Conservation (phyloP, 30 jellyfish, hydroid and myxozoan species). For the Hydractinia echinata region DNA sequence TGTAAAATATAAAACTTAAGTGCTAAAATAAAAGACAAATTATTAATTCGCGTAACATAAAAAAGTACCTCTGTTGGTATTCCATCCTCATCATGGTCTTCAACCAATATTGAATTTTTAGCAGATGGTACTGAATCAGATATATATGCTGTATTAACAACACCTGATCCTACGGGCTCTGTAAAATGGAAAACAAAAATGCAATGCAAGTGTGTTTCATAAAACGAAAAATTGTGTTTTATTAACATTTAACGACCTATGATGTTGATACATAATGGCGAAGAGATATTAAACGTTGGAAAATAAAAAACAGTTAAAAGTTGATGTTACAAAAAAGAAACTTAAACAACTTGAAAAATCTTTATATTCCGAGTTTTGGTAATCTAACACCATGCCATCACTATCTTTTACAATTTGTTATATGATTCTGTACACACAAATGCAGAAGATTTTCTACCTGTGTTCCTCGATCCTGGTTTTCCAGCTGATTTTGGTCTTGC, state of each 20-base stretch:
- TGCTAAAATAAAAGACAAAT: no score
- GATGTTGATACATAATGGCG: no score
- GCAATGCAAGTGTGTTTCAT: not conserved
- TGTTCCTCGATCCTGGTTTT: not conserved
- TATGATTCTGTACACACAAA: no score
- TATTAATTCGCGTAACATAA: not conserved
- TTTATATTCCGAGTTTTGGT: no score
- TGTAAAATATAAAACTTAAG: no score
- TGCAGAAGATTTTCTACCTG: not conserved
- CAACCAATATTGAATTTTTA: not conserved
- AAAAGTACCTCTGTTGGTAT: slow-evolving; percentile 33
- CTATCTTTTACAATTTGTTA: no score
- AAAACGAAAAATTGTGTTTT: not conserved
- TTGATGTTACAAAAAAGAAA: no score
- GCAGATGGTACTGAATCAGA: slow-evolving; percentile 9
- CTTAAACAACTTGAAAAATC: no score
- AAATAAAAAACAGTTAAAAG: not conserved
- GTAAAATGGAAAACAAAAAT: not conserved
- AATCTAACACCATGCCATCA: no score
- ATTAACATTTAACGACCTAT: no score
- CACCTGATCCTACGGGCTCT: slow-evolving; percentile 17
- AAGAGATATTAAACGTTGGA: not conserved
- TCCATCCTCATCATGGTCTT: slow-evolving; percentile 28
- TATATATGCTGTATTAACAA: slow-evolving; percentile 25
- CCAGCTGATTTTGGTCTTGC: slow-evolving; percentile 80